phyloP scores from a whole-genome alignment of 2,113 vertebrate genomes.

The Dunckerocampus dactyliophorus region DNA sequence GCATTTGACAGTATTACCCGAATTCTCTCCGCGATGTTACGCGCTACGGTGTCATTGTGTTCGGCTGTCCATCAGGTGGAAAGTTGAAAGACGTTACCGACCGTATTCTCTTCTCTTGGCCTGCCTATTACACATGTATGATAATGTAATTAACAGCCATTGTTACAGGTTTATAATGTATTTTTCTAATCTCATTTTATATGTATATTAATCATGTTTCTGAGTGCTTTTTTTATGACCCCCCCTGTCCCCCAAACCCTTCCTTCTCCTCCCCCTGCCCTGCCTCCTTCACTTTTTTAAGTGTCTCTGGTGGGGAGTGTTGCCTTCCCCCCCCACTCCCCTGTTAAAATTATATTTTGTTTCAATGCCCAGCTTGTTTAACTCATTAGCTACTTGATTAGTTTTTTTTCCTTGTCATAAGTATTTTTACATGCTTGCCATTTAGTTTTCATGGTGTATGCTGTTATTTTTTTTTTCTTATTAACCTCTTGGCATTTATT shows the following conservation, averaged over 20 bases:
- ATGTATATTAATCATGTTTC: constrained; percentile 81
- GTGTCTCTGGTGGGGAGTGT: constrained; percentile 72
- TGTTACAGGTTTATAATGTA: constrained; percentile 88
- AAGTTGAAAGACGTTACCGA: constrained; percentile 60
- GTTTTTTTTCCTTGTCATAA: constrained; percentile 73
- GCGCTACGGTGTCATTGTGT: constrained; percentile 71
- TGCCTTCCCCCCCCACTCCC: constrained; percentile 69
- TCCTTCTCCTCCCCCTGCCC: constrained; percentile 27
- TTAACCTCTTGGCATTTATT: constrained; percentile 85
- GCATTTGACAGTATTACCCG: constrained; percentile 79
- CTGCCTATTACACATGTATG: constrained; percentile 80
- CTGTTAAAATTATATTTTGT: constrained; percentile 55
- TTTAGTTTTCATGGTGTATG: constrained; percentile 85
- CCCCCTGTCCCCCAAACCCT: constrained; percentile 53
- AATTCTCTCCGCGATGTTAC: constrained; percentile 75
- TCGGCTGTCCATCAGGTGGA: constrained; percentile 74
- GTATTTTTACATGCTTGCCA: constrained; percentile 84
- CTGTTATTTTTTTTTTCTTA: constrained; percentile 83
- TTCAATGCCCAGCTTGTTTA: constrained; percentile 82
- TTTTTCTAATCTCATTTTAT: constrained; percentile 88
- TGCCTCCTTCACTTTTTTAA: constrained; percentile 54
- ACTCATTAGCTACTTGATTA: constrained; percentile 81
- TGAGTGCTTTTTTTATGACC: constrained; percentile 67
- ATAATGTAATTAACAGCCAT: constrained; percentile 86
- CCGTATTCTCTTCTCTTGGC: constrained; percentile 69